These are phyloP conservation scores for Cirrhinus mrigala DNA, from an alignment of 2,797 vertebrate species.

Conservation along the genomic window DNA sequence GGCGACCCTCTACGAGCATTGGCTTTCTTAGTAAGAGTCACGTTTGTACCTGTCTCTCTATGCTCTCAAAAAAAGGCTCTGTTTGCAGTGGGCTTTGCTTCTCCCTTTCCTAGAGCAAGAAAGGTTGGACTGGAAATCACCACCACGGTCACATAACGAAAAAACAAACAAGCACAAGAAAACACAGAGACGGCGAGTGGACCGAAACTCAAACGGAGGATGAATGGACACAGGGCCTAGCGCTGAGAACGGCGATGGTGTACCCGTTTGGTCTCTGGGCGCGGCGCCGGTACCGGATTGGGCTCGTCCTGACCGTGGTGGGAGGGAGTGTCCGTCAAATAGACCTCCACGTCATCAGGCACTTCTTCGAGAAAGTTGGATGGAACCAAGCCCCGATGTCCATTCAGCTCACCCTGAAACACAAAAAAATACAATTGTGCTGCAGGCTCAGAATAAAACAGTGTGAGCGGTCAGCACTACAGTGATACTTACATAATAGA, in stretches of 20 bases:
- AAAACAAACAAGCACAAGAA: conserved; percentile 74
- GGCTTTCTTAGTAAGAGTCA: conserved; percentile 62
- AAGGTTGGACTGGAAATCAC: conserved; percentile 77
- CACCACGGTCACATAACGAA: conserved; percentile 73
- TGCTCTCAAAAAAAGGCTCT: conserved; percentile 42
- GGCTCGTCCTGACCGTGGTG: conserved; percentile 80
- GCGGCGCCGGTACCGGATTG: conserved; percentile 54
- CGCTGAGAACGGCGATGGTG: conserved; percentile 79
- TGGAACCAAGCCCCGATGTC: conserved; percentile 94
- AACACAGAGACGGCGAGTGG: conserved; percentile 80
- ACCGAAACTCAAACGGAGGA: conserved; percentile 79
- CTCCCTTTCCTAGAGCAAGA: conserved; percentile 82
- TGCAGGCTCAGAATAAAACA: neutral
- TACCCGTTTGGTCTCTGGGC: conserved; percentile 94
- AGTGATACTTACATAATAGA: conserved; percentile 91
- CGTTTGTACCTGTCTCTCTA: conserved; percentile 72
- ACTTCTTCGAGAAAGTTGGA: conserved; percentile 99
- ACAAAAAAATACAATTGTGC: neutral
- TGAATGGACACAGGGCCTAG: conserved; percentile 83
- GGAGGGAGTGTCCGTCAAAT: conserved; percentile 89
- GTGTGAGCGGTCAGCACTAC: neutral
- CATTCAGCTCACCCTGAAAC: conserved; percentile 91
- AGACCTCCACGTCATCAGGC: conserved; percentile 98
- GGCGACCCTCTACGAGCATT: conserved; percentile 74
- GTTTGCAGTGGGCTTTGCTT: conserved; percentile 81